phyloP scores from a whole-genome alignment of 1,140 invertebrate species.

The Neoseiulus cucumeris region DNA sequence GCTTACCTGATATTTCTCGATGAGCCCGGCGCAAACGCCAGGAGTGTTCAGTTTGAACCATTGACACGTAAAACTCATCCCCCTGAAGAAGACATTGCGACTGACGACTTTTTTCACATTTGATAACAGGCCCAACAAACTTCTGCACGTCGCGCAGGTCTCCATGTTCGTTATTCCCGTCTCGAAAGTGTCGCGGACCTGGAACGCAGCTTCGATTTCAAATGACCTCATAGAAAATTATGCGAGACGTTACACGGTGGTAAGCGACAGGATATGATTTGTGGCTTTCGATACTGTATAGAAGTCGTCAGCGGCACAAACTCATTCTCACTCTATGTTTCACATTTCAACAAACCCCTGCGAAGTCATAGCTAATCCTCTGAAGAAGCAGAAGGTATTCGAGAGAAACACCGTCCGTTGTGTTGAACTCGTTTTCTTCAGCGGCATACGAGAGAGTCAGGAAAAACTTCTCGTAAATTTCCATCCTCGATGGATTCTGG shows the following conservation, averaged over 20 bases:
- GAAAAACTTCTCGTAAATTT: slow-evolving; percentile 6
- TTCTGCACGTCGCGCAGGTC: background rate
- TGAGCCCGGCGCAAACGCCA: background rate
- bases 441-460: background rate
- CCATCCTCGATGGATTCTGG: background rate
- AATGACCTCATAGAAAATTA: background rate
- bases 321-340: no score
- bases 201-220: background rate
- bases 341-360: background rate
- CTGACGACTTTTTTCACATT: background rate
- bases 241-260: no score
- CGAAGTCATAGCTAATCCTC: background rate
- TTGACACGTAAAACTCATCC: background rate
- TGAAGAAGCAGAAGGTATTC: background rate
- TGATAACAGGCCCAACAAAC: background rate
- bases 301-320: no score
- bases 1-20: background rate
- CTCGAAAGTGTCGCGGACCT: slow-evolving; percentile 7
- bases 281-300: no score
- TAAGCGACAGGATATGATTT: no score
- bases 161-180: slow-evolving; percentile 2
- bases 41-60: slow-evolving; percentile 3
- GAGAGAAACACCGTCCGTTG: background rate
- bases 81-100: background rate
- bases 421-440: background rate